phyloP scores from a whole-genome alignment of 2,113 vertebrate species.

The Xyliphius kryptos region DNA sequence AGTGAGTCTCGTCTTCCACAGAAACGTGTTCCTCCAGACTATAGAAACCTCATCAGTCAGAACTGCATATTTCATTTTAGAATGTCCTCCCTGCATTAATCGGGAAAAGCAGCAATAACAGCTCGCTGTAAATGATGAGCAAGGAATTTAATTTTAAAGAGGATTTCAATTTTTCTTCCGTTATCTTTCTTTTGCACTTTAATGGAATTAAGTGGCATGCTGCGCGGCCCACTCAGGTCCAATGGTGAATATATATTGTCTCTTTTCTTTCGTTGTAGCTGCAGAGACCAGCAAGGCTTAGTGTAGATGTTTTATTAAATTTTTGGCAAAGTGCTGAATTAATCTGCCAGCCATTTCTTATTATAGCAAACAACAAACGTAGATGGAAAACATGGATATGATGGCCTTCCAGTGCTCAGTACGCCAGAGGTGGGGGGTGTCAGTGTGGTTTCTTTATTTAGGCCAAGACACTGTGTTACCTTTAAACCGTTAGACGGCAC shows the following conservation, averaged over 20 bases:
- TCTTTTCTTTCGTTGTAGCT: not conserved
- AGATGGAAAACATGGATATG: not conserved
- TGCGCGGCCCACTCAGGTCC: not conserved
- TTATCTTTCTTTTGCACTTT: not conserved
- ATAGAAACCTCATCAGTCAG: not conserved
- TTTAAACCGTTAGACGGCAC: not conserved
- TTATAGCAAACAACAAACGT: conserved; percentile 2
- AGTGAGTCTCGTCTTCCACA: not conserved
- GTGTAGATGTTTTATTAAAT: conserved; percentile 4
- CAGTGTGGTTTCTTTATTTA: not conserved
- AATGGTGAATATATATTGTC: not conserved
- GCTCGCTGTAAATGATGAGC: not conserved
- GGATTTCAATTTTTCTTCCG: not conserved
- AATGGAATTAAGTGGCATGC: conserved; percentile 5
- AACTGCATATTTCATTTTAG: not conserved
- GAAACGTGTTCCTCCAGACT: not conserved
- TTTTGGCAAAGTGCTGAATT: conserved; percentile 3
- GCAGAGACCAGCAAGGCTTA: not conserved
- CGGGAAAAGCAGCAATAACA: not conserved
- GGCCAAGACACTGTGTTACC: not conserved
- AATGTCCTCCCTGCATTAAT: not conserved
- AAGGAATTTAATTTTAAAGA: not conserved
- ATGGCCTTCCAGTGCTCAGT: not conserved
- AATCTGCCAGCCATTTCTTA: not conserved
- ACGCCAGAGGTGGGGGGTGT: not conserved